phyloP scores from a whole-genome alignment of 2,888 invertebrate genomes.

The Hartigia nigra region DNA sequence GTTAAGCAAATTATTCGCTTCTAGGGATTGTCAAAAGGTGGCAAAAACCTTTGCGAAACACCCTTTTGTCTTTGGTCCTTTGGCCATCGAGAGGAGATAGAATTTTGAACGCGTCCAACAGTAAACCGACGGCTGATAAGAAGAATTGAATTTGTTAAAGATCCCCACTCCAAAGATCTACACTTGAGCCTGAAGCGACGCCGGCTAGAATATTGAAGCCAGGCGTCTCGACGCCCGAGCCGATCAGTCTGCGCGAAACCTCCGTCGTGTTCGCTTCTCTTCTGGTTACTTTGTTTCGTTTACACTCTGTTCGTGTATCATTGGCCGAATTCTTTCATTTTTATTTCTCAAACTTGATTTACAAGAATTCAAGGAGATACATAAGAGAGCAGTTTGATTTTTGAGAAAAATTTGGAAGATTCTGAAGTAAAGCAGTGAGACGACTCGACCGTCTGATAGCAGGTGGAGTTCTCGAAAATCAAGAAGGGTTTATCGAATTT shows the following conservation, averaged over 20 bases:
- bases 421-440: background rate
- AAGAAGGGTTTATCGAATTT: background rate
- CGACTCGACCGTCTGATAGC: background rate
- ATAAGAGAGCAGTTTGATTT: background rate
- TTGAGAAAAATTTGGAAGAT: background rate
- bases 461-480: background rate
- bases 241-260: constrained; percentile 55
- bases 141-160: constrained; percentile 26
- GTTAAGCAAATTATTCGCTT: background rate
- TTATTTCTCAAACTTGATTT: background rate
- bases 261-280: constrained; percentile 40
- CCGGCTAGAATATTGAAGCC: constrained; percentile 30
- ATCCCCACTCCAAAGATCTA: constrained; percentile 22
- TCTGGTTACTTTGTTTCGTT: background rate
- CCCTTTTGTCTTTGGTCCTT: background rate
- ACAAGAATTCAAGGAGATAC: background rate
- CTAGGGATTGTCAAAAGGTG: background rate
- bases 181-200: constrained; percentile 45
- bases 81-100: background rate
- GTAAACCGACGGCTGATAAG: constrained; percentile 24
- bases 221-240: constrained; percentile 35
- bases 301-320: background rate
- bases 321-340: background rate
- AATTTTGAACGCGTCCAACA: background rate
- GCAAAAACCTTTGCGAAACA: background rate